These are phyloP conservation scores for Macrophya alboannulata DNA, from an alignment of 2,888 invertebrate genomes.

Conservation along the genomic window DNA sequence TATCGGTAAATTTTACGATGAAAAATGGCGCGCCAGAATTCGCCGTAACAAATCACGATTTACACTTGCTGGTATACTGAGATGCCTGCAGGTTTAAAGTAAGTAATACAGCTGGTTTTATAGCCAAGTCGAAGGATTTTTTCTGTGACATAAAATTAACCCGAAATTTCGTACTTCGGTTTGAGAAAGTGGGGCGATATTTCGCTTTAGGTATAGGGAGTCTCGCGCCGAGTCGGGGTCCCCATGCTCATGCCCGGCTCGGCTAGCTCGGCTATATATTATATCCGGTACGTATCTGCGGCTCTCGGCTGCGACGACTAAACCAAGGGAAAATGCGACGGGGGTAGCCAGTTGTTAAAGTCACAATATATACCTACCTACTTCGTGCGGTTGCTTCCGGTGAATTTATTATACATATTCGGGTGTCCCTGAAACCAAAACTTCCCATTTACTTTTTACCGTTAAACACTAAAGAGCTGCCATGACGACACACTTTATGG, in stretches of 20 bases:
- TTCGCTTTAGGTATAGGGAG: constrained; percentile 3
- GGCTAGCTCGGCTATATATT: constrained; percentile 20
- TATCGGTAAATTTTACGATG: constrained; percentile 12
- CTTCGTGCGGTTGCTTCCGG: constrained; percentile 27
- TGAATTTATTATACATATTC: constrained; percentile 43
- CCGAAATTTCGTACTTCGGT: constrained; percentile 31
- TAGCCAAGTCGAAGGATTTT: constrained; percentile 41
- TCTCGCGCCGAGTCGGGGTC: neutral
- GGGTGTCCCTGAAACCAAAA: constrained; percentile 3
- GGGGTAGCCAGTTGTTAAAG: constrained; percentile 44
- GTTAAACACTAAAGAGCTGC: neutral
- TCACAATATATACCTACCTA: constrained; percentile 22
- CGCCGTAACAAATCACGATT: constrained; percentile 24
- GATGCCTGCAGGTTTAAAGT: constrained; percentile 11
- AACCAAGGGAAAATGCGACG: constrained; percentile 32
- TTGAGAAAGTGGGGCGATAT: constrained; percentile 32
- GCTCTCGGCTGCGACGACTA: constrained; percentile 24
- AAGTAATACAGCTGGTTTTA: constrained; percentile 38
- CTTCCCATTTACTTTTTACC: neutral
- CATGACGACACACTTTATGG: neutral
- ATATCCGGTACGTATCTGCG: constrained; percentile 1
- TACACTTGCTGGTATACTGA: neutral
- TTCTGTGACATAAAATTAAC: constrained; percentile 49
- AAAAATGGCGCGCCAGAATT: neutral
- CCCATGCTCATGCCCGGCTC: neutral